Conservation (phyloP, 2,888 invertebrate genomes). For the Pyrochroa serraticornis region DNA sequence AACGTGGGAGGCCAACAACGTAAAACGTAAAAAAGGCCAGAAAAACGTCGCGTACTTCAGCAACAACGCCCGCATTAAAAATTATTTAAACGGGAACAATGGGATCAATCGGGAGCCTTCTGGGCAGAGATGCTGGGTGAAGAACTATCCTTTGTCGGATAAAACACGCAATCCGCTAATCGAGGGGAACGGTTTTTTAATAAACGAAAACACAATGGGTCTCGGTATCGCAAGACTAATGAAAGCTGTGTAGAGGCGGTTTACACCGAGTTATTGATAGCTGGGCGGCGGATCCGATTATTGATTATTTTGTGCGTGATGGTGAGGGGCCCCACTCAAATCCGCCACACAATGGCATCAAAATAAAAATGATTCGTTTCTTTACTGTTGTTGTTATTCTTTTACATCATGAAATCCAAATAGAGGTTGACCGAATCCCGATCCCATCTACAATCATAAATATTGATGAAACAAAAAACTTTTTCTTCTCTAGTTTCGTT, state of each 20-base stretch:
- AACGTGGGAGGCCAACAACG: constrained; percentile 43
- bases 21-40: constrained; percentile 22
- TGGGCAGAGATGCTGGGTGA: constrained; percentile 21
- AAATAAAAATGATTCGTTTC: constrained; percentile 23
- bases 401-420: constrained; percentile 13
- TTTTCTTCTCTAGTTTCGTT: too few species aligned
- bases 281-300: constrained; percentile 44
- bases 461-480: too few species aligned
- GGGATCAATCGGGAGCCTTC: constrained; percentile 41
- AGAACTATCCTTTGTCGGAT: constrained; percentile 29
- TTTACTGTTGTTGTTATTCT: constrained; percentile 1
- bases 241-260: constrained; percentile 49
- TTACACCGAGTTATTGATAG: constrained; percentile 50
- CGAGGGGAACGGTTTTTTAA: constrained; percentile 47
- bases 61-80: constrained; percentile 26
- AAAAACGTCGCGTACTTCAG: constrained; percentile 5
- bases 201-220: constrained; percentile 50
- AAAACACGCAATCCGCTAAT: constrained; percentile 53
- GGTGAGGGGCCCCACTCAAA: constrained; percentile 7
- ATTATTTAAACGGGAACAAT: constrained; percentile 31
- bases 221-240: constrained; percentile 52
- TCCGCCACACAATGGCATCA: constrained; percentile 16
- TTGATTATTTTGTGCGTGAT: constrained; percentile 33
- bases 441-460: too few species aligned
- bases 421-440: too few species aligned